Evolutionary conservation across 1,140 invertebrate species (phyloP).

Genomic region (Danaus melanippus): DNA sequence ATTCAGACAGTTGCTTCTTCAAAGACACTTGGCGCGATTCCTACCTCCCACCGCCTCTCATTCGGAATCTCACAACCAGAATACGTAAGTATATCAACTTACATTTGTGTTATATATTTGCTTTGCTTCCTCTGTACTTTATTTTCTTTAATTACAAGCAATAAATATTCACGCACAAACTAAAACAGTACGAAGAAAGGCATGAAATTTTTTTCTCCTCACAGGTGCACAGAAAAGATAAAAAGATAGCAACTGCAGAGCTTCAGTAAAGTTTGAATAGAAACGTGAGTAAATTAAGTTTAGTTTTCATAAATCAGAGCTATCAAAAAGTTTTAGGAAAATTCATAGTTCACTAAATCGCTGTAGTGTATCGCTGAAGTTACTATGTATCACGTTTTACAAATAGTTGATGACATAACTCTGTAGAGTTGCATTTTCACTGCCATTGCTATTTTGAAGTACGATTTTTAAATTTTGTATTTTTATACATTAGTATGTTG

Average conservation of each 20-base stretch:
- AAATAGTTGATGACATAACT: no score
- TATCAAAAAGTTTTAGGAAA: not conserved
- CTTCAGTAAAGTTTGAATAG: conserved; percentile 30
- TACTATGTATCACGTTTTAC: no score
- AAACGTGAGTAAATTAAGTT: conserved; percentile 36
- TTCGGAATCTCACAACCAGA: conserved; percentile 54
- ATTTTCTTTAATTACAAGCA: conserved; percentile 2
- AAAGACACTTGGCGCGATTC: conserved; percentile 64
- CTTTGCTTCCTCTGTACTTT: conserved; percentile 7
- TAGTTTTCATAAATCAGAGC: conserved; percentile 11
- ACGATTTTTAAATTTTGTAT: no score
- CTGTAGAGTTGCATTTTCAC: no score
- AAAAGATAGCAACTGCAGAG: conserved; percentile 48
- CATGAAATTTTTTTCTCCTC: conserved; percentile 42
- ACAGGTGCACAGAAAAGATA: conserved; percentile 57
- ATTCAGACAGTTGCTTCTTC: conserved; percentile 82
- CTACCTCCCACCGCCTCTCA: conserved; percentile 48
- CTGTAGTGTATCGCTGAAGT: no score
- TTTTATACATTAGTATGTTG: no score
- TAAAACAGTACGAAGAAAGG: conserved; percentile 10
- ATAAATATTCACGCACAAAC: no score
- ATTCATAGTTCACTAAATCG: not conserved
- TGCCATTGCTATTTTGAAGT: no score
- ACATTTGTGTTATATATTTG: conserved; percentile 2
- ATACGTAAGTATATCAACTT: conserved; percentile 46